phyloP scores from a whole-genome alignment of 1,140 invertebrate genomes.

The Leptinotarsa defecta region DNA sequence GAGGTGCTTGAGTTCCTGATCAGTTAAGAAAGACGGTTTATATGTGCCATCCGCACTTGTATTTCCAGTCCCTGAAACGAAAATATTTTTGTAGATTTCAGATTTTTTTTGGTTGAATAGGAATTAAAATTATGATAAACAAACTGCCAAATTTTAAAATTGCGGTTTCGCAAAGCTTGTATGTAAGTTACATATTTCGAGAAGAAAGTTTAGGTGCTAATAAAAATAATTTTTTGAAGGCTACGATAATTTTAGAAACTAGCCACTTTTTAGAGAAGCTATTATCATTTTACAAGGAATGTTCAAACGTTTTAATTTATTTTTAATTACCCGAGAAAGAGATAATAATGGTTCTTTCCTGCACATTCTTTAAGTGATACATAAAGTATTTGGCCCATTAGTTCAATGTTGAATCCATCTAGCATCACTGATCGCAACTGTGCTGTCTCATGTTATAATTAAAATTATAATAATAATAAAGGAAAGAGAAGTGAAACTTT shows the following conservation, averaged over 20 bases:
- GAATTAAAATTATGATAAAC: no score
- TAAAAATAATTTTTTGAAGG: no score
- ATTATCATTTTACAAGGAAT: neutral
- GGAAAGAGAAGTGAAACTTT: no score
- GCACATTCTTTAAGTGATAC: neutral
- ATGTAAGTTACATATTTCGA: no score
- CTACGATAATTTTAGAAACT: no score
- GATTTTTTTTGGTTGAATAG: no score
- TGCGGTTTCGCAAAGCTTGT: no score
- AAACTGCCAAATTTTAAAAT: no score
- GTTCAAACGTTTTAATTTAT: slow-evolving; percentile 16
- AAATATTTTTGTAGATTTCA: neutral
- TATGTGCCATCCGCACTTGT: slow-evolving; percentile 92
- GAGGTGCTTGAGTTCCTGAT: slow-evolving; percentile 98
- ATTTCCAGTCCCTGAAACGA: slow-evolving; percentile 79
- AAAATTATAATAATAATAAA: no score
- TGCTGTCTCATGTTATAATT: neutral
- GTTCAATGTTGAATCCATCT: neutral
- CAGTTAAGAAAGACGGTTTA: slow-evolving; percentile 98
- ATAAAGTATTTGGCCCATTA: neutral
- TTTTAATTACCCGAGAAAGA: neutral
- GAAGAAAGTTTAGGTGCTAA: no score
- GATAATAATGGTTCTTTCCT: neutral
- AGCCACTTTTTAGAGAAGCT: no score
- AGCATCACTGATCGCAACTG: neutral